phyloP scores from a whole-genome alignment of 2,888 invertebrate genomes.

The Sicus ferrugineus region DNA sequence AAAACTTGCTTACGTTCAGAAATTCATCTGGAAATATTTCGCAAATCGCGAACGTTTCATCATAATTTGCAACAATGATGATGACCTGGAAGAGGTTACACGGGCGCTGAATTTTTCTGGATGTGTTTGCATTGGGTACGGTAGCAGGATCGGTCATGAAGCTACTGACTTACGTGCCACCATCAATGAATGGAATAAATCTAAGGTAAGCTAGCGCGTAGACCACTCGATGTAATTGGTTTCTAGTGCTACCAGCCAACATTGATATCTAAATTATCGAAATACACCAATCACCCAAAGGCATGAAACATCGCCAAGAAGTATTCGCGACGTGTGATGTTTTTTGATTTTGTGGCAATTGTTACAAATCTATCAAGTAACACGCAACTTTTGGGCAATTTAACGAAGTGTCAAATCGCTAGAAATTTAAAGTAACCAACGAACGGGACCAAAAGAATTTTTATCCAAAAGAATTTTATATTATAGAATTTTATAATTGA shows the following conservation, averaged over 20 bases:
- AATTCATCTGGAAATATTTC: conserved; percentile 66
- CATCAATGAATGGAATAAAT: conserved; percentile 50
- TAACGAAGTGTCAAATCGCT: no score
- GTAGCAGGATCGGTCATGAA: conserved; percentile 39
- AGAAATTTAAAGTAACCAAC: no score
- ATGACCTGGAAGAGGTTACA: conserved; percentile 67
- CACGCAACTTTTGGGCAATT: no score
- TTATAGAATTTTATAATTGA: no score
- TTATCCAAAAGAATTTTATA: no score
- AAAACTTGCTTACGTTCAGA: conserved; percentile 62
- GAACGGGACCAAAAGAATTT: no score
- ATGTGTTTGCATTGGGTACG: conserved; percentile 44
- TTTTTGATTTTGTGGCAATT: no score
- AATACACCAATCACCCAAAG: neutral
- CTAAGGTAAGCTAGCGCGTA: no score
- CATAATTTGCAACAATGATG: conserved; percentile 70
- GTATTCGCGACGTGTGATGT: no score
- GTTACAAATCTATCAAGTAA: no score
- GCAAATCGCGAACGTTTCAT: conserved; percentile 67
- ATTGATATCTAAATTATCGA: neutral
- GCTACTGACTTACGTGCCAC: conserved; percentile 36
- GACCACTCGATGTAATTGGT: conserved; percentile 42
- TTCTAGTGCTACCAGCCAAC: no score
- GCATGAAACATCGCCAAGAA: no score
- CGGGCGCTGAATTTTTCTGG: conserved; percentile 47